phyloP scores from a whole-genome alignment of 2,797 vertebrate species.

The Amniataba percoides region DNA sequence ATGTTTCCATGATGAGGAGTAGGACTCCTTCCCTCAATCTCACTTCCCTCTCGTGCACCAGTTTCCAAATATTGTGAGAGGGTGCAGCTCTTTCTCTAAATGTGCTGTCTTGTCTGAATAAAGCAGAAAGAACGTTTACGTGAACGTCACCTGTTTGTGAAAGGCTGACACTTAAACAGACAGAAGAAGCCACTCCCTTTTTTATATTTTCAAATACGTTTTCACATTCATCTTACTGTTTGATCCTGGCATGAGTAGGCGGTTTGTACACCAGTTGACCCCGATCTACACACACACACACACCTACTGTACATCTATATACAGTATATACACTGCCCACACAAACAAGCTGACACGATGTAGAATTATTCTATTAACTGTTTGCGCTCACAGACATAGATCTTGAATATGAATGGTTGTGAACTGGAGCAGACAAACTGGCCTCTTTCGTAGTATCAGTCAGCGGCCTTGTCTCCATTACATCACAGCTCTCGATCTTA shows the following conservation, averaged over 20 bases:
- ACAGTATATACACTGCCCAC: neutral
- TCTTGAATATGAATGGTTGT: constrained; percentile 70
- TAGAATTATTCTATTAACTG: constrained; percentile 52
- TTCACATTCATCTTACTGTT: constrained; percentile 7
- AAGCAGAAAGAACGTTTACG: neutral
- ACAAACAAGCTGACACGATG: constrained; percentile 45
- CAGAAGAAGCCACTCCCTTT: neutral
- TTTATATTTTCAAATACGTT: neutral
- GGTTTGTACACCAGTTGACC: constrained; percentile 37
- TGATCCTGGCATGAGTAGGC: neutral
- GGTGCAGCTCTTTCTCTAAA: neutral
- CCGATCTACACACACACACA: constrained; percentile 7
- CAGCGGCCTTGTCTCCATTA: constrained; percentile 74
- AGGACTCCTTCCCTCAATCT: neutral
- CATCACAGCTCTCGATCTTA: constrained; percentile 74
- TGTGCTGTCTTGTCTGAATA: neutral
- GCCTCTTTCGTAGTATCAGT: constrained; percentile 60
- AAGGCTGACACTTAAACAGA: neutral
- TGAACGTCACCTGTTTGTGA: neutral
- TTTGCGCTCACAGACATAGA: constrained; percentile 47
- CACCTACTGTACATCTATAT: neutral
- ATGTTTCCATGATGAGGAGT: no score
- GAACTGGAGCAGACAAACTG: constrained; percentile 66
- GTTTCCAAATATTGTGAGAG: neutral
- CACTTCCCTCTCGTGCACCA: neutral